phyloP scores from a whole-genome alignment of 2,888 invertebrate genomes.

The Heliconius erato region DNA sequence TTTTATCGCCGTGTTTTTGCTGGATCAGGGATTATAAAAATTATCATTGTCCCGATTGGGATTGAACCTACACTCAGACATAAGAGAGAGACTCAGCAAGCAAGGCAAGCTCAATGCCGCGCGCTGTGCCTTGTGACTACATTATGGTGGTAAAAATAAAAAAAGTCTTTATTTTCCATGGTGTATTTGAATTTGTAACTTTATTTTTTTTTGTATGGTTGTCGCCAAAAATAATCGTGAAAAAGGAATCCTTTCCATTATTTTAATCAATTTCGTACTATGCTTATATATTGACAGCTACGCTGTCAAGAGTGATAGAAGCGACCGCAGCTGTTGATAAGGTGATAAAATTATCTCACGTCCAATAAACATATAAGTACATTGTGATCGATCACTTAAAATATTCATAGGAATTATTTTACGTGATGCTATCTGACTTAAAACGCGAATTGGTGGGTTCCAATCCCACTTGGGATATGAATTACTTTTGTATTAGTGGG shows the following conservation, averaged over 20 bases:
- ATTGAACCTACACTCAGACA: too few relatives aligned
- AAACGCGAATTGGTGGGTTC: neutral
- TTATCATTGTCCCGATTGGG: too few relatives aligned
- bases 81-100: too few relatives aligned
- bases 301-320: neutral
- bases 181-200: neutral
- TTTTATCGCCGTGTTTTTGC: too few relatives aligned
- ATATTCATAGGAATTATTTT: neutral
- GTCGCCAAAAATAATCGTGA: neutral
- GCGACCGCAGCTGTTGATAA: neutral
- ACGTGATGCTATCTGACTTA: neutral
- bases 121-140: neutral
- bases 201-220: neutral
- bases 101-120: neutral
- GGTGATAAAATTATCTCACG: neutral
- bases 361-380: neutral
- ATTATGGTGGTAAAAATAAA: too few relatives aligned
- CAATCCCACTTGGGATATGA: neutral
- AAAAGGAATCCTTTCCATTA: neutral
- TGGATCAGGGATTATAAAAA: too few relatives aligned
- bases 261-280: slow-evolving; percentile 10
- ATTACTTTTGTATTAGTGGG: neutral
- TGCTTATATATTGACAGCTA: too few relatives aligned
- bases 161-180: too few relatives aligned
- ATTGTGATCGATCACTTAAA: slow-evolving; percentile 14